These are phyloP conservation scores for Lochmaea crataegi DNA, from an alignment of 2,888 invertebrate species.

Conservation along the genomic window DNA sequence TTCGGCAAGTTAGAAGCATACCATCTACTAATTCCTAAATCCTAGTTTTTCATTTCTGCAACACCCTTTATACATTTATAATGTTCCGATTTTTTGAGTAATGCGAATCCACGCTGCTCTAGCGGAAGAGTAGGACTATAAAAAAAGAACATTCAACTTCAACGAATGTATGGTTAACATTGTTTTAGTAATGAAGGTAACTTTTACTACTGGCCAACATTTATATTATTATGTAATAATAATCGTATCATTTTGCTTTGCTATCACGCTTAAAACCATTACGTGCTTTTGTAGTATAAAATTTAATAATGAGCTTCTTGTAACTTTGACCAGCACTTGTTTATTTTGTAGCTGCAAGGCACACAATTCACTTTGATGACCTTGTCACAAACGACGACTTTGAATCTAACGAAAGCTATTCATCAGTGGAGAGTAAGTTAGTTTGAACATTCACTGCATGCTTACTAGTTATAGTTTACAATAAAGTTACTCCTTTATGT, in stretches of 20 bases:
- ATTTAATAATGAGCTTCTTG: conserved; percentile 7
- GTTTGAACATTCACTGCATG: conserved; percentile 19
- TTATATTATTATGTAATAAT: neutral
- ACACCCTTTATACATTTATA: neutral
- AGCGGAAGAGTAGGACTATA: neutral
- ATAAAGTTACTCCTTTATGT: too few species aligned
- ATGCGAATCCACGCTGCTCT: neutral
- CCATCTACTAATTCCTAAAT: neutral
- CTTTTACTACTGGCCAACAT: neutral
- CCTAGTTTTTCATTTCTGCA: neutral
- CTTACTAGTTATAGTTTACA: neutral
- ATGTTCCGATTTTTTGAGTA: neutral
- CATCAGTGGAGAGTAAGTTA: conserved; percentile 57
- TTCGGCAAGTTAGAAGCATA: neutral
- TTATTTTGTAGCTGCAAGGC: conserved; percentile 54
- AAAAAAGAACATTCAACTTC: neutral
- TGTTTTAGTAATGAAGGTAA: neutral
- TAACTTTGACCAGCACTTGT: conserved; percentile 37
- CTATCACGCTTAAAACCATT: conserved; percentile 6
- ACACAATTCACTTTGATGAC: conserved; percentile 57
- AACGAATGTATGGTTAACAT: neutral
- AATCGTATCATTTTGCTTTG: conserved; percentile 17
- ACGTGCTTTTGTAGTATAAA: conserved; percentile 9
- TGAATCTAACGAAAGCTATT: conserved; percentile 54
- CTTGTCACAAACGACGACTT: conserved; percentile 54